These are phyloP conservation scores for Mycetomoellerius zeteki DNA, from an alignment of 1,140 invertebrate species.

Conservation along the genomic window DNA sequence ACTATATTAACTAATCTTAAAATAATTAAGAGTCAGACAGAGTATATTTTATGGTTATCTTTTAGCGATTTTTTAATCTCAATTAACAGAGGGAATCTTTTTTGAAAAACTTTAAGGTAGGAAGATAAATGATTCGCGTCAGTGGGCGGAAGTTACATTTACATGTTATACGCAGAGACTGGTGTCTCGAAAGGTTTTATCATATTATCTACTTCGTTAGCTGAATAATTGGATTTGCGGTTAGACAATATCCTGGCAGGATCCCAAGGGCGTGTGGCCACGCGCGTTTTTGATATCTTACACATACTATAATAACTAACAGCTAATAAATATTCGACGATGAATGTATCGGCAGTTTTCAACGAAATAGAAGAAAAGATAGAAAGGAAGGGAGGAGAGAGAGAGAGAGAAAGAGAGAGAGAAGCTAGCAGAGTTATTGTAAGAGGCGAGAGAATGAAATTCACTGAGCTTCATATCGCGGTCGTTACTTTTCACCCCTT, in stretches of 20 bases:
- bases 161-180: conserved; percentile 54
- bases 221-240: conserved; percentile 61
- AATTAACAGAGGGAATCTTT: conserved; percentile 31
- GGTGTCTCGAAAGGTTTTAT: conserved; percentile 59
- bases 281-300: conserved; percentile 47
- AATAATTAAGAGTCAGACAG: conserved; percentile 5
- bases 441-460: conserved; percentile 67
- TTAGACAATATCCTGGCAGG: conserved; percentile 58
- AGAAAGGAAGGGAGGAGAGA: conserved; percentile 28
- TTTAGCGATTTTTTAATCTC: conserved; percentile 31
- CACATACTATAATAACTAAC: conserved; percentile 21
- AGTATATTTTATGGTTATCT: background rate
- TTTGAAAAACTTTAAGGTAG: conserved; percentile 43
- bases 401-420: conserved; percentile 21
- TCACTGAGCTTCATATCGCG: conserved; percentile 73
- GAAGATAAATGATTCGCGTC: conserved; percentile 51
- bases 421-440: conserved; percentile 37
- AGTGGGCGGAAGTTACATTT: conserved; percentile 46
- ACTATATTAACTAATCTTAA: background rate
- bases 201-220: conserved; percentile 64
- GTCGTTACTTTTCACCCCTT: conserved; percentile 70
- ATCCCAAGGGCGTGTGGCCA: conserved; percentile 41
- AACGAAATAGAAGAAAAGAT: conserved; percentile 53
- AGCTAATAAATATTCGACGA: conserved; percentile 57
- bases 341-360: conserved; percentile 62